These are phyloP conservation scores for Orycteropus afer DNA, from an alignment of 2,113 vertebrate species.

Conservation along the genomic window DNA sequence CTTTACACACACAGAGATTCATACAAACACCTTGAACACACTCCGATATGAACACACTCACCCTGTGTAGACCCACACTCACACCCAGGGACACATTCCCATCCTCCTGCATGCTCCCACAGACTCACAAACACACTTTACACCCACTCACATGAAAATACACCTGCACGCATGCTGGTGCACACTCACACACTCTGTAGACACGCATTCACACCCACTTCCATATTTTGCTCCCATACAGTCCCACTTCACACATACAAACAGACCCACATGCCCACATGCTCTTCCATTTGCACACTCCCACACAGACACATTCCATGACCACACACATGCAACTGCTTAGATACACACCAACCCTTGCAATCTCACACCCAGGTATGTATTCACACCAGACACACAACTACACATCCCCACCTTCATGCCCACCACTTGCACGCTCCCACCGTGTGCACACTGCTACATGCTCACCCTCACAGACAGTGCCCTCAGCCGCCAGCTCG, in stretches of 20 bases:
- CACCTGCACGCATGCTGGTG: neutral
- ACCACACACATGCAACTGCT: rapidly evolving
- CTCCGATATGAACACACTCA: neutral
- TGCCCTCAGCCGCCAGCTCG: conserved; percentile 88
- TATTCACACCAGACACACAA: too few species aligned
- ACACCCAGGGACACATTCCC: neutral
- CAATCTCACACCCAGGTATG: neutral
- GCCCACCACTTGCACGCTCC: neutral
- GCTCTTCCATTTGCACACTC: neutral
- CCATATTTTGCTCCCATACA: neutral
- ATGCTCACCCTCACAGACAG: conserved; percentile 91
- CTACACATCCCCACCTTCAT: neutral
- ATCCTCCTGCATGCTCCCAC: neutral
- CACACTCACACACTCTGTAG: too few species aligned
- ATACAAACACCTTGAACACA: neutral
- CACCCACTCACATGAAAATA: neutral
- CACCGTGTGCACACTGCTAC: rapidly evolving
- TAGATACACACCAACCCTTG: neutral
- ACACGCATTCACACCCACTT: neutral
- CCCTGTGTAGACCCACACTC: neutral
- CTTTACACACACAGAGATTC: neutral
- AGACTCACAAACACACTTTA: neutral
- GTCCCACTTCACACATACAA: neutral
- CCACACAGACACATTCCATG: neutral
- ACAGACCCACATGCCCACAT: neutral